A percentile compares a stretch with the other conserved stretches of the same genome.
These are phyloP conservation scores for Branchinecta lindahli DNA, from an alignment of 1,140 invertebrate genomes.

Conservation along the genomic window DNA sequence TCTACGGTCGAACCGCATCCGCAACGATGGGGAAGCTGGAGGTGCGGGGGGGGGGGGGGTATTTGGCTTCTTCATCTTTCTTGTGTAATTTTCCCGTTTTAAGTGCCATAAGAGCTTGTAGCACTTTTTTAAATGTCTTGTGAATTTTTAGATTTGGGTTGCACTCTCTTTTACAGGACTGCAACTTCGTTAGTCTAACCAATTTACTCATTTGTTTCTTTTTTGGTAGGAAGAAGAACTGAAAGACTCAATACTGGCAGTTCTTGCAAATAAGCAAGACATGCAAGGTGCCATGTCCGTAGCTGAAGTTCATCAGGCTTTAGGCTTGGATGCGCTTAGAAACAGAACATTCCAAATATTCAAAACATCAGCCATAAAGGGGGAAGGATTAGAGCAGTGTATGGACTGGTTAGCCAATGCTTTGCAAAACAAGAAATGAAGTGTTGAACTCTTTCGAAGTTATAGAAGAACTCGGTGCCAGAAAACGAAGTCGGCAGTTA, in stretches of 20 bases:
- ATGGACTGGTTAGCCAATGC: slow-evolving; percentile 97
- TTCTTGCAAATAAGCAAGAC: slow-evolving; percentile 99
- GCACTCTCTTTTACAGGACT: no score
- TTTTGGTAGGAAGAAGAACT: slow-evolving; percentile 80
- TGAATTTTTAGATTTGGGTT: no score
- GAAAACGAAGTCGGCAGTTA: no score
- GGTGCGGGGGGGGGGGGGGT: no score
- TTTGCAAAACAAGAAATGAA: slow-evolving; percentile 64
- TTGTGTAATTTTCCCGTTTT: no score
- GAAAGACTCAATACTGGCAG: slow-evolving; percentile 81
- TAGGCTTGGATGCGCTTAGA: slow-evolving; percentile 84
- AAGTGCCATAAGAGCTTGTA: no score
- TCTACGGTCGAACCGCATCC: no score
- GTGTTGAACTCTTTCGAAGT: background rate
- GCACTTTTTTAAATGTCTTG: no score
- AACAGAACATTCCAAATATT: slow-evolving; percentile 99
- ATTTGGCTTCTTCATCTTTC: no score
- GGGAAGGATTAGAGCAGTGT: slow-evolving; percentile 93
- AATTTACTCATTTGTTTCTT: no score
- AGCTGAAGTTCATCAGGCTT: slow-evolving; percentile 87
- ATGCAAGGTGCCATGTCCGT: slow-evolving; percentile 91
- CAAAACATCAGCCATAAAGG: slow-evolving; percentile 95
- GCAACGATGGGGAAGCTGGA: no score
- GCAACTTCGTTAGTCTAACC: no score
- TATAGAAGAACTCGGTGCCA: background rate